Evolutionary conservation across 2,888 invertebrate genomes (phyloP).

Genomic region (Andrena flavipes): DNA sequence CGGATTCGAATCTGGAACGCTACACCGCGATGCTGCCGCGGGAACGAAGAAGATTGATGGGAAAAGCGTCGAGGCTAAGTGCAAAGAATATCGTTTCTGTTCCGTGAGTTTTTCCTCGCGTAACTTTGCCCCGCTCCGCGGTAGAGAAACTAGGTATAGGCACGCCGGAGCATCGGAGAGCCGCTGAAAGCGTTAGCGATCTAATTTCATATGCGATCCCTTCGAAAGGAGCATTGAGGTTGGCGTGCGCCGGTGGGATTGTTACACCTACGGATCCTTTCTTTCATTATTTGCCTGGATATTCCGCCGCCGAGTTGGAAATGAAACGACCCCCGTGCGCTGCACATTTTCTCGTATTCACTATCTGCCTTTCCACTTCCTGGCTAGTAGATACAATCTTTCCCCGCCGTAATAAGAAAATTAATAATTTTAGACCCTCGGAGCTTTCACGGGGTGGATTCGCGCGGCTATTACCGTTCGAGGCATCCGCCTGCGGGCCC

Average conservation of each 20-base stretch:
- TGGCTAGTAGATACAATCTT: not conserved
- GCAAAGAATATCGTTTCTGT: conserved; percentile 36
- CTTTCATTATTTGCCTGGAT: conserved; percentile 13
- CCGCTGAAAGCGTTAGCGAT: not conserved
- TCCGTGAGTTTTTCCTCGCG: not conserved
- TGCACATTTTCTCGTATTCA: conserved; percentile 3
- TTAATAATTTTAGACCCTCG: conserved; percentile 28
- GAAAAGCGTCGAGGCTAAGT: conserved; percentile 14
- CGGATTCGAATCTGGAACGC: conserved; percentile 26
- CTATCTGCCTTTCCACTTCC: conserved; percentile 14
- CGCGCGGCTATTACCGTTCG: not conserved
- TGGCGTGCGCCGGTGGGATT: not conserved
- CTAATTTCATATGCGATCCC: not conserved
- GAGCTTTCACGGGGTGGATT: conserved; percentile 5
- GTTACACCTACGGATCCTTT: not conserved
- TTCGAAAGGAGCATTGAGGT: not conserved
- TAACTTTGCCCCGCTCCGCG: not conserved
- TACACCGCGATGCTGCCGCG: conserved; percentile 3
- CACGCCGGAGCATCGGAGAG: not conserved
- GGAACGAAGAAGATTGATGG: conserved; percentile 41
- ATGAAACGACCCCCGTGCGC: conserved; percentile 1
- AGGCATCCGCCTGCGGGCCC: not conserved
- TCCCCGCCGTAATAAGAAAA: conserved; percentile 24
- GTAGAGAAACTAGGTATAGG: not conserved
- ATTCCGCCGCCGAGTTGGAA: not conserved